phyloP scores from a whole-genome alignment of 2,113 vertebrate species.

The Potamarius usumacintae region DNA sequence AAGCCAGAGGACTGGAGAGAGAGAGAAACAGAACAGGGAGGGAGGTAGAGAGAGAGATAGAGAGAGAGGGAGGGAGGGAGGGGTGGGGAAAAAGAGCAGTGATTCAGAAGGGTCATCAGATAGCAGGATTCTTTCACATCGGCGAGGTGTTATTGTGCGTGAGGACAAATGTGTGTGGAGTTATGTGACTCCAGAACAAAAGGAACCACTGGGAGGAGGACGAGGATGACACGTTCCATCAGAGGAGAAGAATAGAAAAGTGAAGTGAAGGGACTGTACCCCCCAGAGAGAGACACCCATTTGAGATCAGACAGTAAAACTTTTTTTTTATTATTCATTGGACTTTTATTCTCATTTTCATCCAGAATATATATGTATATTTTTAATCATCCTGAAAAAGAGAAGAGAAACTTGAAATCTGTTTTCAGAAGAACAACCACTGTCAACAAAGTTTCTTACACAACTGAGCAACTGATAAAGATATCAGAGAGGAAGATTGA shows the following conservation, averaged over 20 bases:
- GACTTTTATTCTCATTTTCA: slow-evolving; percentile 32
- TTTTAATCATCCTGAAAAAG: background rate
- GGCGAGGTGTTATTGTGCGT: slow-evolving; percentile 62
- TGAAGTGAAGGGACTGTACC: slow-evolving; percentile 40
- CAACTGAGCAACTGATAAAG: background rate
- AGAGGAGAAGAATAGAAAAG: slow-evolving; percentile 56
- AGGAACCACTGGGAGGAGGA: slow-evolving; percentile 60
- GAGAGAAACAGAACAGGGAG: slow-evolving; percentile 20
- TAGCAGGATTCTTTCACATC: slow-evolving; percentile 78
- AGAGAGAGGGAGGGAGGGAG: slow-evolving; percentile 69
- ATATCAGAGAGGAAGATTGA: slow-evolving; percentile 12
- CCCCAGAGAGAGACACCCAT: slow-evolving; percentile 37
- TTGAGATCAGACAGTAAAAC: slow-evolving; percentile 20
- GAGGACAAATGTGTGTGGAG: slow-evolving; percentile 71
- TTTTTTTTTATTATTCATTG: background rate
- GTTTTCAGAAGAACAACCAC: background rate
- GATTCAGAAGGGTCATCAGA: slow-evolving; percentile 75
- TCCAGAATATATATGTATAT: background rate
- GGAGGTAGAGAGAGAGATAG: slow-evolving; percentile 4
- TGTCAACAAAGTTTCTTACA: background rate
- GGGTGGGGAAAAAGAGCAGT: slow-evolving; percentile 69
- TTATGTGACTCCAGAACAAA: slow-evolving; percentile 79
- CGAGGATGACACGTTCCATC: slow-evolving; percentile 60
- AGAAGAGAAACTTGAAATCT: background rate
- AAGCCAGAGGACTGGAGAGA: slow-evolving; percentile 51